Conservation (phyloP, 2,888 invertebrate species). For the Mythimna vitellina region DNA sequence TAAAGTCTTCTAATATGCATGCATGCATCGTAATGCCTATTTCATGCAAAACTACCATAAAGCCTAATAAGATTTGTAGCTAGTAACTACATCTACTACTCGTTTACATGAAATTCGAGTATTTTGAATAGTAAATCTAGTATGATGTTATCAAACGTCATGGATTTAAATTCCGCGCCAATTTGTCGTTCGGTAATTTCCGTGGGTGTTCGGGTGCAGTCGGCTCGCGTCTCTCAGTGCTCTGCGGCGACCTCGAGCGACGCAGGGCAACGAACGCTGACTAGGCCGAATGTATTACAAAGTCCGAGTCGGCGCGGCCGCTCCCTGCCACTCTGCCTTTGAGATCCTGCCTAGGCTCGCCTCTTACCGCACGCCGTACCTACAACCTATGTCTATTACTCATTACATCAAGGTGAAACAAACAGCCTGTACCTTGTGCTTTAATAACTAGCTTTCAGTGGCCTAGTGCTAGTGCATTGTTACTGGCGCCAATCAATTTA, state of each 20-base stretch:
- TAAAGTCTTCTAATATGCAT: slow-evolving; percentile 4
- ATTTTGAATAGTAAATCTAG: slow-evolving; percentile 21
- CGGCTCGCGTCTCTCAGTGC: slow-evolving; percentile 67
- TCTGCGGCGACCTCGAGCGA: slow-evolving; percentile 83
- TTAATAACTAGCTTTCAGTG: slow-evolving; percentile 61
- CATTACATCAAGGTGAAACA: slow-evolving; percentile 87
- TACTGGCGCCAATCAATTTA: slow-evolving; percentile 48
- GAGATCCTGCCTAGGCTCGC: slow-evolving; percentile 88
- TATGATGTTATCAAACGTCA: slow-evolving; percentile 40
- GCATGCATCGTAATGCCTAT: slow-evolving; percentile 9
- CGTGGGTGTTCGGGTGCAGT: slow-evolving; percentile 76
- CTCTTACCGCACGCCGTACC: slow-evolving; percentile 85
- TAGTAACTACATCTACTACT: neutral
- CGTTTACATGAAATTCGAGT: neutral
- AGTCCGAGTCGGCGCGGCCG: slow-evolving; percentile 88
- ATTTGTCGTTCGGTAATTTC: slow-evolving; percentile 76
- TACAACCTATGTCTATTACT: slow-evolving; percentile 81
- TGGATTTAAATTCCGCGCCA: slow-evolving; percentile 74
- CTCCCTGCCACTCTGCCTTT: slow-evolving; percentile 88
- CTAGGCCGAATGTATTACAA: slow-evolving; percentile 90
- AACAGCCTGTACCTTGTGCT: slow-evolving; percentile 71
- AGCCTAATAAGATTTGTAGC: neutral
- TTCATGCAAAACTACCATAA: slow-evolving; percentile 2
- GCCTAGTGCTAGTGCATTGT: slow-evolving; percentile 56
- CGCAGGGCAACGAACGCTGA: slow-evolving; percentile 89